These are phyloP conservation scores for Drosophila sulfurigaster DNA, from an alignment of 1,140 invertebrate genomes.

Conservation along the genomic window DNA sequence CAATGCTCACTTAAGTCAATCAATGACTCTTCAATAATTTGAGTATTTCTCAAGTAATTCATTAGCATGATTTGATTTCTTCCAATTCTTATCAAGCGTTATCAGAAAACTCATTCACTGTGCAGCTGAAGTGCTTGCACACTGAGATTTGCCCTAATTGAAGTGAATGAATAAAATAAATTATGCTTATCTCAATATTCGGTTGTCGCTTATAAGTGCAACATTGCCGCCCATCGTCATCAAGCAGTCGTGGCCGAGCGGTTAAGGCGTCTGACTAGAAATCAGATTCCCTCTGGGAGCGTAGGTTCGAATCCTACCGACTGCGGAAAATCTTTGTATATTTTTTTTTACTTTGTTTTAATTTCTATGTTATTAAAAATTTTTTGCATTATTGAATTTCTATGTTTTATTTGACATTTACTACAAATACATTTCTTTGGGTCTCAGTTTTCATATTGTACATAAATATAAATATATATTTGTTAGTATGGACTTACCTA, in stretches of 20 bases:
- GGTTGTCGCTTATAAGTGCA: background rate
- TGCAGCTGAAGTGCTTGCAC: background rate
- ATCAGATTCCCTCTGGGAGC: conserved; percentile 94
- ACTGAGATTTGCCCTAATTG: background rate
- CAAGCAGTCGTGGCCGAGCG: conserved; percentile 92
- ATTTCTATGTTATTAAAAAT: too few relatives aligned
- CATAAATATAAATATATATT: too few relatives aligned
- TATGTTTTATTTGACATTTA: too few relatives aligned
- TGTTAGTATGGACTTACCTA: too few relatives aligned
- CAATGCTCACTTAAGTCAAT: background rate
- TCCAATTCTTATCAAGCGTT: conserved; percentile 1
- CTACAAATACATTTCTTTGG: too few relatives aligned
- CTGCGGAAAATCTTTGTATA: conserved; percentile 86
- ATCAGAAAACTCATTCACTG: background rate
- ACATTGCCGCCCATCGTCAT: background rate
- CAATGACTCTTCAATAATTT: background rate
- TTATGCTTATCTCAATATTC: background rate
- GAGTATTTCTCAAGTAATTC: background rate
- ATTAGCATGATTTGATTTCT: background rate
- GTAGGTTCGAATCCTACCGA: conserved; percentile 94
- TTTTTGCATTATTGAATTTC: too few relatives aligned
- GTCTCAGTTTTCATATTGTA: too few relatives aligned
- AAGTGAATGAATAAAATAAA: background rate
- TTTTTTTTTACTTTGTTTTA: too few relatives aligned
- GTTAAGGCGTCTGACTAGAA: conserved; percentile 94